phyloP scores from a whole-genome alignment of 2,888 invertebrate genomes.

The Cryptocheilus praepositus region DNA sequence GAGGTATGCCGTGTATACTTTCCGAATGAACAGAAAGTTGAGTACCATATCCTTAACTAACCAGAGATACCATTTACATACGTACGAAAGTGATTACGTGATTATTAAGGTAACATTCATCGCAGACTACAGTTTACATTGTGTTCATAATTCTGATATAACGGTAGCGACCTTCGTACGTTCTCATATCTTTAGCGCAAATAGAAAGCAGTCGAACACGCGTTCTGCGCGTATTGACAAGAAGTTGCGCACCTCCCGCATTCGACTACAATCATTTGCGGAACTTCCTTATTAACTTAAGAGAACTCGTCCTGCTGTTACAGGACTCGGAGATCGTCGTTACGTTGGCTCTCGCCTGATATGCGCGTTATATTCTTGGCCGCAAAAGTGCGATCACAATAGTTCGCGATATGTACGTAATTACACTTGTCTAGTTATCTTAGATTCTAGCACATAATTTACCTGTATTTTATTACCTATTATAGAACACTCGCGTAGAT shows the following conservation, averaged over 20 bases:
- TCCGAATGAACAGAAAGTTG: conserved; percentile 58
- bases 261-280: conserved; percentile 29
- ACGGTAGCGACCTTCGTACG: conserved; percentile 35
- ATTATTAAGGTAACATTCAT: neutral
- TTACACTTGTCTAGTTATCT: conserved; percentile 32
- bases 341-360: conserved; percentile 64
- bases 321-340: conserved; percentile 33
- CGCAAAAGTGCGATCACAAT: conserved; percentile 66
- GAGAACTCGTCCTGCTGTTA: conserved; percentile 31
- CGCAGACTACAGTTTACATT: conserved; percentile 4
- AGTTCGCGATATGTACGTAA: conserved; percentile 50
- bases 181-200: conserved; percentile 20
- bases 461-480: conserved; percentile 32
- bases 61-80: conserved; percentile 28
- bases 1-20: conserved; percentile 63
- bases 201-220: conserved; percentile 22
- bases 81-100: conserved; percentile 36
- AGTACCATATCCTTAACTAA: conserved; percentile 46
- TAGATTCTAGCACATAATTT: conserved; percentile 41
- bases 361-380: conserved; percentile 70
- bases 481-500: conserved; percentile 45
- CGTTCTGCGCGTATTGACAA: neutral
- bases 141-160: conserved; percentile 17
- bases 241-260: conserved; percentile 18
- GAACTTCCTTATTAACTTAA: conserved; percentile 31